Conservation (phyloP, 2,888 invertebrate genomes). For the Sesia bembeciformis region DNA sequence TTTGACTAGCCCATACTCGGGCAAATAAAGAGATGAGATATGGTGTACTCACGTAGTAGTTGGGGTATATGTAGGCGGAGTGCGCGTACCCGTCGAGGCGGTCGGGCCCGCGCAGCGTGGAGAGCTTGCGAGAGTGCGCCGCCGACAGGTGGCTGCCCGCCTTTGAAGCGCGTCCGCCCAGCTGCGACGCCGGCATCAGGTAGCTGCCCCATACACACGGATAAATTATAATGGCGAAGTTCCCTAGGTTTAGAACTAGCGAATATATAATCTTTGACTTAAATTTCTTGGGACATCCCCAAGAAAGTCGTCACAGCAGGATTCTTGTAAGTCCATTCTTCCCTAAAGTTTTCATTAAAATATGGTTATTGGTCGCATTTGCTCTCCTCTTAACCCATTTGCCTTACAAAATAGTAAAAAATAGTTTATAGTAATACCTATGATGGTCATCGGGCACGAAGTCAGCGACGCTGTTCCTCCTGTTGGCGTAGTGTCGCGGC, state of each 20-base stretch:
- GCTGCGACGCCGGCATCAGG: constrained; percentile 60
- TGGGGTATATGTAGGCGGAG: constrained; percentile 75
- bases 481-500: constrained; percentile 53
- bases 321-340: too few relatives aligned
- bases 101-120: constrained; percentile 73
- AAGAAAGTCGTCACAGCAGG: background rate
- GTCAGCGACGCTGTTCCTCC: constrained; percentile 76
- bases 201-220: constrained; percentile 31
- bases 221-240: constrained; percentile 3
- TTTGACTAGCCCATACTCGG: too few relatives aligned
- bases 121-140: constrained; percentile 70
- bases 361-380: too few relatives aligned
- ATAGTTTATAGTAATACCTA: constrained; percentile 35
- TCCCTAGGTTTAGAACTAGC: background rate
- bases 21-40: too few relatives aligned
- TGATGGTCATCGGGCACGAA: constrained; percentile 73
- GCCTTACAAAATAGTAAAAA: too few relatives aligned
- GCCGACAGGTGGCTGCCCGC: constrained; percentile 78
- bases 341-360: too few relatives aligned
- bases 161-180: constrained; percentile 76
- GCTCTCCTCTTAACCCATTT: too few relatives aligned
- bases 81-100: constrained; percentile 71
- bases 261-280: background rate
- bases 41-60: constrained; percentile 72
- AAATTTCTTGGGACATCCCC: background rate